Conservation (phyloP, 2,888 invertebrate species). For the Pyrrhosoma nymphula region DNA sequence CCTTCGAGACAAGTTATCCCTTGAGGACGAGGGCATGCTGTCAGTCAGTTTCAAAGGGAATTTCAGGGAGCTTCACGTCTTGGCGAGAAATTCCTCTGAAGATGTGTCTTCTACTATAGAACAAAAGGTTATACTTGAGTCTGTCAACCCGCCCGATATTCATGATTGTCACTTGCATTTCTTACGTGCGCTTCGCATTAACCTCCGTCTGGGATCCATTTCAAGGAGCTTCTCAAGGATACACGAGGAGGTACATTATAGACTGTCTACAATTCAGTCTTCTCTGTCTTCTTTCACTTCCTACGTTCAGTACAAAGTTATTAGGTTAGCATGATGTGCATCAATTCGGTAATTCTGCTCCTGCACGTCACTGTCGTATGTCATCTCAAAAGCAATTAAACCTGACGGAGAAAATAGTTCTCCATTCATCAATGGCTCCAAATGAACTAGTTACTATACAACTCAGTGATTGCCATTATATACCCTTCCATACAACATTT, state of each 20-base stretch:
- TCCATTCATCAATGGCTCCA: no score
- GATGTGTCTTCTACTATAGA: not conserved
- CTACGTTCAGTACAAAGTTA: not conserved
- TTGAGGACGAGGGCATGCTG: not conserved
- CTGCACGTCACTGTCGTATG: no score
- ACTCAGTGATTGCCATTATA: no score
- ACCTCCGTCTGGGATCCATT: not conserved
- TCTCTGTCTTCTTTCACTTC: not conserved
- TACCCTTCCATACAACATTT: no score
- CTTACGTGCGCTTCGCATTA: not conserved
- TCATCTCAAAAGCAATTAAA: no score
- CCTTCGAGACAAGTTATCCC: not conserved
- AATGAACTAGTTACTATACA: no score
- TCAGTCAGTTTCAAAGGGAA: not conserved
- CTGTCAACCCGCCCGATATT: not conserved
- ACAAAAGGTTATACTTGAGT: not conserved
- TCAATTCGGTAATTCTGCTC: no score
- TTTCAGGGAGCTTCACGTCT: not conserved
- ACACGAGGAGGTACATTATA: not conserved
- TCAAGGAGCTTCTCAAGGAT: not conserved
- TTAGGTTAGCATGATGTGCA: no score
- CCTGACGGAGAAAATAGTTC: no score
- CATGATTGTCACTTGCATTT: slow-evolving; percentile 1
- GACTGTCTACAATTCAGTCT: not conserved
- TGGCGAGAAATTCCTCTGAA: not conserved